Evolutionary conservation across 2,113 vertebrate species (phyloP), one percentile per base, ranked within the genome.

Genomic region (Podiceps cristatus): DNA sequence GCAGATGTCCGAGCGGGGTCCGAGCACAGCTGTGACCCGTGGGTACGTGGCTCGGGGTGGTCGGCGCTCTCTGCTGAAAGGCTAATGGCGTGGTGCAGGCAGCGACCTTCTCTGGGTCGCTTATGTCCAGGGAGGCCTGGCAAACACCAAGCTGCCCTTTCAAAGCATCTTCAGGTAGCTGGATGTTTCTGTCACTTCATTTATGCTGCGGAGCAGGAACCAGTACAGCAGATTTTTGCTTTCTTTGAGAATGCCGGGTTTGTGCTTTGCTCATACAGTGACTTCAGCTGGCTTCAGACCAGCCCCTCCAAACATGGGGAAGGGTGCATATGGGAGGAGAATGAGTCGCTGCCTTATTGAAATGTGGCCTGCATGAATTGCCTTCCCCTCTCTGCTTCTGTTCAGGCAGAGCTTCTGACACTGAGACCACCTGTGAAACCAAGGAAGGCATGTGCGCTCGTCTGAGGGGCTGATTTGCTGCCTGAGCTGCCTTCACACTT

Each of bases 371-470:
- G 92, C 62, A 22, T 63, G 72, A 85, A 83, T 89, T 94, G 90
- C 80, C 80, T 87, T 33, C 96, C 78, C 33, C 53, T 89, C 84
- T 96, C 68, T 86, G 93, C 91, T 96, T 91, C 92, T 95, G 91
- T 96, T 94, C 80, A 25, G 35, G 29, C 63, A 55, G 93, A 76
- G 20, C 79, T 94, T 86, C 79, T 94, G 98, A 88, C 93, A 86
- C 93, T 7, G 20, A 67, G 84, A 55, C 79, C 86, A 42, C 91
- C 91, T 95, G 93, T 74, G 94, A 92, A 15, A 22, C 5, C 62
- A 74, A 71, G 91, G 91, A 75, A 80, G 87, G 66, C 53, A 17
- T 3, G 4, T 64, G 92, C 81, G 4, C 58, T 47, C 56, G 82
- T 78, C 89, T 67, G n/a, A 6, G 93, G 93, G 90, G 83, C 52